Evolutionary conservation across 1,140 invertebrate genomes (phyloP), one percentile per base, ranked within the genome.

Genomic region (Neodiprion fabricii): DNA sequence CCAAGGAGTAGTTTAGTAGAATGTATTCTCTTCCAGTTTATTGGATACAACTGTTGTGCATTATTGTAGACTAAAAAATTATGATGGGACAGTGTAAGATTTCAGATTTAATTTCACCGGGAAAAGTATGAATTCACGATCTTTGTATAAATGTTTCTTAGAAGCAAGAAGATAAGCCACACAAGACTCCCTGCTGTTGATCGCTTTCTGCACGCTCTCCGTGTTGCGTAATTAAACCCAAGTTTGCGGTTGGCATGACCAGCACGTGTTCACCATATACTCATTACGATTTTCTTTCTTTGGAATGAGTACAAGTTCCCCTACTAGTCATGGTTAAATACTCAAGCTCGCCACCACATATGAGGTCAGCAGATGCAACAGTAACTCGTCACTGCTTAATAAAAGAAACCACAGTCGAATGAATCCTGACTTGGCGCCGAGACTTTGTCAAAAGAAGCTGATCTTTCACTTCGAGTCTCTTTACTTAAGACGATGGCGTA

Each of bases 251-350:
- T 17, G n/a, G 53, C 53, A 9, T 61, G 53, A 61, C 53, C 11
- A 61, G 53, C 53, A 61, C 53, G 53, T 61, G 53, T 61, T 61
- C n/a, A 12, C n/a, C 53, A 61, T 61, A 61, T 61, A 17, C 53
- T 61, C 53, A 17, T 61, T 14, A 61, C 53, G 53, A 61, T 61
- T 61, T 61, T 12, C 53, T 61, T 61, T 61, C 53, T 61, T 61
- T 61, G 28, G 28, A 61, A 61, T 17, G 53, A 17, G 53, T 61
- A 61, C 53, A 17, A 61, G 9, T 61, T 9, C 53, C 53, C 53
- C 53, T 61, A 61, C 53, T 61, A 61, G 53, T 12, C 11, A 61
- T 17, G 53, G 53, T 61, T 61, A 61, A 61, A 61, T 17, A 61
- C 53, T 17, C n/a, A 61, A 61, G 53, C 53, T 17, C 28, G 28